A percentile compares a stretch with the other conserved stretches of the same genome.
Evolutionary conservation across 2,888 invertebrate species (phyloP).

Genomic region (Drosophila subsilvestris): DNA sequence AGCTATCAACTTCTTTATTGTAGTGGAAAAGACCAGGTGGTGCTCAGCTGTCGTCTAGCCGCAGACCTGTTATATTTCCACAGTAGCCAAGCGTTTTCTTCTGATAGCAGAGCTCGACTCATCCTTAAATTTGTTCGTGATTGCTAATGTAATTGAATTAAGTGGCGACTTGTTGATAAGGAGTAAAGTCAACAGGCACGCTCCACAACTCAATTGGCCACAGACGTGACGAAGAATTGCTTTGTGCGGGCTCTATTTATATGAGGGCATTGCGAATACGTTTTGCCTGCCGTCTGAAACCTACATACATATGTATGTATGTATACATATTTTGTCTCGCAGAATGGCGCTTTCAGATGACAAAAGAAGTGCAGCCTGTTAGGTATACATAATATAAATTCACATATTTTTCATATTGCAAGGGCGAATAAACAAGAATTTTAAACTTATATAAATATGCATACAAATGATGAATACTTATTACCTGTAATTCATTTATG

Average conservation of each 20-base stretch:
- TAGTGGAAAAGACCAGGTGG: constrained; percentile 14
- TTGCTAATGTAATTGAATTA: constrained; percentile 79
- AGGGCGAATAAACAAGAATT: neutral
- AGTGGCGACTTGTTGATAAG: constrained; percentile 80
- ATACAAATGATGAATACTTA: neutral
- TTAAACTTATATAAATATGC: neutral
- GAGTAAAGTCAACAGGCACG: constrained; percentile 70
- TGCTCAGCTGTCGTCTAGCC: constrained; percentile 62
- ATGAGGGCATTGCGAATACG: neutral
- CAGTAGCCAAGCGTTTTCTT: neutral
- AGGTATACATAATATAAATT: neutral
- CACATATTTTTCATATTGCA: neutral
- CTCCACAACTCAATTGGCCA: constrained; percentile 65
- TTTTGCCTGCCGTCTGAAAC: neutral
- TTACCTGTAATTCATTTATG: neutral
- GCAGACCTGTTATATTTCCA: constrained; percentile 32
- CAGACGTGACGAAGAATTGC: constrained; percentile 14
- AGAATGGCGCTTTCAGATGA: neutral
- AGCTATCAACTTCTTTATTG: constrained; percentile 54
- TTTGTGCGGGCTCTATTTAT: neutral
- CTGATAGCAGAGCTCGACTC: constrained; percentile 25
- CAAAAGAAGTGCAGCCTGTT: neutral
- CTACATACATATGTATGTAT: neutral
- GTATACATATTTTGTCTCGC: neutral
- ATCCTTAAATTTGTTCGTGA: constrained; percentile 53